Percentiles rank a stretch among this genome's conserved stretches.
Evolutionary conservation across 2,797 vertebrate genomes (phyloP).

Genomic region (Spinus olivaceus): DNA sequence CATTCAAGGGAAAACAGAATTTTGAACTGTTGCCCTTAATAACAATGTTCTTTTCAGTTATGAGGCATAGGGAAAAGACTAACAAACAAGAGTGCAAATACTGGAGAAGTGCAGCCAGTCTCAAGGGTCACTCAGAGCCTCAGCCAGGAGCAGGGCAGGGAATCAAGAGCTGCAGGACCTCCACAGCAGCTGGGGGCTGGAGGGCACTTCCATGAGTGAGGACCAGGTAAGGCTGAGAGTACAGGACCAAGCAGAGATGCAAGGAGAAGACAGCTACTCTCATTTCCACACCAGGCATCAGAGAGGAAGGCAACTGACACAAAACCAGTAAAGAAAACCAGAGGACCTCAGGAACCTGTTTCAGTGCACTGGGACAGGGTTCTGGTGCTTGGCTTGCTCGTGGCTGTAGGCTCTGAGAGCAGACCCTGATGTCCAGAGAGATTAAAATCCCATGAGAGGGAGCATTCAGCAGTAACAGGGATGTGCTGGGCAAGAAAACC

Average conservation of each 20-base stretch:
- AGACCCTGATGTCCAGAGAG: neutral
- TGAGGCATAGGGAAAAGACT: neutral
- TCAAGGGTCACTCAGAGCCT: neutral
- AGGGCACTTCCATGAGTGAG: neutral
- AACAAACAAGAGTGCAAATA: neutral
- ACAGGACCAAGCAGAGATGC: neutral
- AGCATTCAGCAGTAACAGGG: neutral
- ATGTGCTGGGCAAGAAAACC: rapidly evolving
- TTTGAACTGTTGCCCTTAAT: neutral
- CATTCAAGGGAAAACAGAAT: neutral
- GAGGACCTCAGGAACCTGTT: neutral
- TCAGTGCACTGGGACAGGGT: neutral
- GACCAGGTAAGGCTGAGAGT: neutral
- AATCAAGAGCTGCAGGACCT: neutral
- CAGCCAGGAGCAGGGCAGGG: neutral
- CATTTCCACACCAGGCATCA: neutral
- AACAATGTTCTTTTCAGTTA: neutral
- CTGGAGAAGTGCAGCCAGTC: neutral
- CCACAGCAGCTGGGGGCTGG: neutral
- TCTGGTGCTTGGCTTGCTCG: too few species aligned
- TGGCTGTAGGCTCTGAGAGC: neutral
- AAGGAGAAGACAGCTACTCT: neutral
- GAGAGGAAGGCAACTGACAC: neutral
- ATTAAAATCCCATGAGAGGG: neutral
- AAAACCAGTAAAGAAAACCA: neutral